A percentile compares a stretch with the other conserved stretches of the same genome.
These are phyloP conservation scores for Synaphobranchus kaupii DNA, from an alignment of 2,797 vertebrate species.

Conservation along the genomic window DNA sequence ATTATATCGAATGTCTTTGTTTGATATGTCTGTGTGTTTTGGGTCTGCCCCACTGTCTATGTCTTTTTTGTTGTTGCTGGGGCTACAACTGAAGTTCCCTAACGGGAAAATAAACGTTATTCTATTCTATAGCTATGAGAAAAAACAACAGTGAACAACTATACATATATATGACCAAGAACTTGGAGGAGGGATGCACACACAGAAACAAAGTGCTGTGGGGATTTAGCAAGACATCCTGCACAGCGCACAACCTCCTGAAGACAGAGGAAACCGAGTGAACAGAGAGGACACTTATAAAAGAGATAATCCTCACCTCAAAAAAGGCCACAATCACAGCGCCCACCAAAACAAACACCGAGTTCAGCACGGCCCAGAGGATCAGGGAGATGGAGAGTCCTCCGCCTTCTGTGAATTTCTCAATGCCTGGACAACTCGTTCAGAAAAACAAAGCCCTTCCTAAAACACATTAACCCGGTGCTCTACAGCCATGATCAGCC, in stretches of 20 bases:
- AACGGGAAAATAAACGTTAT: too few species aligned
- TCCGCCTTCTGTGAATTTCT: constrained; percentile 85
- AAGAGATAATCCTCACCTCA: constrained; percentile 73
- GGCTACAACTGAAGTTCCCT: too few species aligned
- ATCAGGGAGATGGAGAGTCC: constrained; percentile 91
- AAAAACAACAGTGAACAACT: background rate
- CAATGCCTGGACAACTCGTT: constrained; percentile 79
- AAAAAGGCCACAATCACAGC: constrained; percentile 84
- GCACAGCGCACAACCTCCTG: background rate
- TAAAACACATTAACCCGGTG: background rate
- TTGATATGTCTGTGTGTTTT: too few species aligned
- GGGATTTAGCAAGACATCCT: background rate
- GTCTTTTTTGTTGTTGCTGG: too few species aligned
- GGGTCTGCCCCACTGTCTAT: too few species aligned
- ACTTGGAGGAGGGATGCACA: background rate
- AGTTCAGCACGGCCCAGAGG: constrained; percentile 89
- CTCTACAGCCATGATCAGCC: background rate
- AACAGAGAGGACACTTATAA: background rate
- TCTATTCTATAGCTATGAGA: too few species aligned
- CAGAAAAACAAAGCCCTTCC: constrained; percentile 55
- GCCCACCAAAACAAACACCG: constrained; percentile 82
- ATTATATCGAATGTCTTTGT: too few species aligned
- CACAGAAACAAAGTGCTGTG: background rate
- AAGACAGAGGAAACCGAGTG: background rate
- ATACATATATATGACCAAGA: background rate